phyloP scores from a whole-genome alignment of 2,113 vertebrate genomes.

The Balaenoptera acutorostrata region DNA sequence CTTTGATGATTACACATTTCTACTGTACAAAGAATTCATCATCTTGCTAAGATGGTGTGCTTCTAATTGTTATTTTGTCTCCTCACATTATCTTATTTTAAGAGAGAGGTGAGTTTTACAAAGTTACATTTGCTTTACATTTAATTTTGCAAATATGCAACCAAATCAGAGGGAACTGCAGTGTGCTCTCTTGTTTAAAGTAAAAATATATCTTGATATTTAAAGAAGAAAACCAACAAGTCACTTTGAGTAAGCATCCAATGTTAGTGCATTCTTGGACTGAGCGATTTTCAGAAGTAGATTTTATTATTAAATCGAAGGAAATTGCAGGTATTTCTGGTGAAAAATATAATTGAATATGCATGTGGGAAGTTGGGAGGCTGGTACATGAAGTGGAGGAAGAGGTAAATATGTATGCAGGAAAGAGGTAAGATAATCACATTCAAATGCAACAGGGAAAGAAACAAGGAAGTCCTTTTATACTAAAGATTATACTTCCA shows the following conservation, averaged over 20 bases:
- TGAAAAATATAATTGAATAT: background rate
- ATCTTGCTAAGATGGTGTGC: slow-evolving; percentile 17
- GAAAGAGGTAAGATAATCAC: background rate
- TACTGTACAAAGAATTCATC: slow-evolving; percentile 60
- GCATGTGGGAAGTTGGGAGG: background rate
- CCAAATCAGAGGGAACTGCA: slow-evolving; percentile 30
- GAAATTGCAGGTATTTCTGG: background rate
- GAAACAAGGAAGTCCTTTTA: background rate
- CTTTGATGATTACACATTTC: slow-evolving; percentile 64
- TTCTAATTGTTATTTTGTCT: slow-evolving; percentile 58
- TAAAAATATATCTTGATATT: slow-evolving; percentile 6
- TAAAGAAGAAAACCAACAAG: background rate
- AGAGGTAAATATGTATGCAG: background rate
- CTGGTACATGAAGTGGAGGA: background rate
- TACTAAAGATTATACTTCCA: background rate
- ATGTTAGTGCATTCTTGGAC: background rate
- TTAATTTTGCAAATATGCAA: slow-evolving; percentile 51
- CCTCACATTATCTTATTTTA: slow-evolving; percentile 42
- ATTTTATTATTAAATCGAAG: slow-evolving; percentile 20
- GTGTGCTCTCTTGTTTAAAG: slow-evolving; percentile 6
- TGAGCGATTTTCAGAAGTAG: background rate
- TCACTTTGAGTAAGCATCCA: background rate
- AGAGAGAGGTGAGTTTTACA: slow-evolving; percentile 42
- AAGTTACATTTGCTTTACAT: slow-evolving; percentile 49
- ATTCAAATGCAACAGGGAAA: background rate